Conservation (phyloP, 2,113 vertebrate species). For the Corythornis vintsioides region DNA sequence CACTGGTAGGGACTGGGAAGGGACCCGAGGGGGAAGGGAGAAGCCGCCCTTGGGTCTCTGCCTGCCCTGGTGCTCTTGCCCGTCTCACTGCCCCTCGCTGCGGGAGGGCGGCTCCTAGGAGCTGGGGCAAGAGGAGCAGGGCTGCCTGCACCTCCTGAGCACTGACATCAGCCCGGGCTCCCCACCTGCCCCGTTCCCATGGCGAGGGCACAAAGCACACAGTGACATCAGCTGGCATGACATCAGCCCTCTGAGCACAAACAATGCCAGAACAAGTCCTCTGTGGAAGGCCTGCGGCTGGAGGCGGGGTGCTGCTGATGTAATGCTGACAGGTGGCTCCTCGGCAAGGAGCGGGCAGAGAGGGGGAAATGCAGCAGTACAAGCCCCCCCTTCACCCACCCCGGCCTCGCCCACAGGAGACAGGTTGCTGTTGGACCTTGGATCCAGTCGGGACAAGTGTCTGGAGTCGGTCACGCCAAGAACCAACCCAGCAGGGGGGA, state of each 20-base stretch:
- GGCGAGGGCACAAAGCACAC: constrained; percentile 78
- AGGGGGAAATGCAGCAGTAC: background rate
- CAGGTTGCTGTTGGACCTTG: background rate
- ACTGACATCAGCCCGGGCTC: constrained; percentile 77
- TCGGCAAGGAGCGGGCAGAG: background rate
- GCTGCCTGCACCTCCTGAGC: constrained; percentile 64
- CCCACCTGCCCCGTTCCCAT: constrained; percentile 84
- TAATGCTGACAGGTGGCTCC: constrained; percentile 86
- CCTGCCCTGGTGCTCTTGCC: background rate
- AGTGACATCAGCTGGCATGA: constrained; percentile 86
- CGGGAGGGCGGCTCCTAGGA: background rate
- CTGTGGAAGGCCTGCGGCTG: constrained; percentile 74
- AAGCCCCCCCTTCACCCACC: background rate
- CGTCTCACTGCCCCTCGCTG: background rate
- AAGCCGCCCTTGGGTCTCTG: background rate
- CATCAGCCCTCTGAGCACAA: constrained; percentile 82
- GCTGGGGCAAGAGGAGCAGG: background rate
- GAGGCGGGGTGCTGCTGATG: constrained; percentile 74
- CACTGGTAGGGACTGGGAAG: background rate
- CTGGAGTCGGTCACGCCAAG: background rate
- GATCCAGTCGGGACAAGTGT: background rate
- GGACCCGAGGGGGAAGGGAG: background rate
- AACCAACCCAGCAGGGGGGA: background rate
- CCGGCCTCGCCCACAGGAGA: background rate
- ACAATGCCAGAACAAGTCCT: constrained; percentile 85